Base-by-base conservation (phyloP, 2,888 invertebrate genomes). In the Pollenia amentaria region DNA sequence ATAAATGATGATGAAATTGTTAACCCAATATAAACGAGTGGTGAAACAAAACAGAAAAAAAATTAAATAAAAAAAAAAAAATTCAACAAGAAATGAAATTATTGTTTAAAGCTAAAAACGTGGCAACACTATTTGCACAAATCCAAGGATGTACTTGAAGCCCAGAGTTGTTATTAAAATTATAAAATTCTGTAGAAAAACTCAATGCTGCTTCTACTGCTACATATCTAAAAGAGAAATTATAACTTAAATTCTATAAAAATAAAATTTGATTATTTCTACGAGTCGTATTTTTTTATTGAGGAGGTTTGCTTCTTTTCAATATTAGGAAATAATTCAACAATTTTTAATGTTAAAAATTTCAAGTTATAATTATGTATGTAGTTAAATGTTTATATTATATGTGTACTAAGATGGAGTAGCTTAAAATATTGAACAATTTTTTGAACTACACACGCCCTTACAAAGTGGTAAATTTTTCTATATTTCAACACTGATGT, bases 91-190 rank as follows among this genome's bases (percentile, higher is more conserved):
- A 67, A 82, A 69, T 46, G 9, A 67, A 51, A 82, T 75, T 64
- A 57, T 67, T 76, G 55, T 85, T 85, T 72, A 76, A 85, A 77
- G 65, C 65, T 67, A 67, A 85, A 85, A 85, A 77, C 60, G 72
- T 87, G 87, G 87, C 87, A 87, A 81, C 84, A 73, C 87, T 78
- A 77, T 64, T 73, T 84, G 65, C 84, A 72, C 76, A 84, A 84
- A 87, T 77, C 77, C 84, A 87, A 87, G 83, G 84, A 87, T 87
- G 87, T 77, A 84, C 69, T 84, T 87, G 83, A 75, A 77, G 44
- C 62, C 29, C 87, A 87, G 87, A 75, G 87, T 87, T 87, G 87
- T 72, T 81, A 77, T 84, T 80, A 73, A 64, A 82, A 77, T 81
- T 72, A 57, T 60, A 67, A 48, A 51, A 67, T 79, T 84, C 40